phyloP scores from a whole-genome alignment of 2,113 vertebrate species.

The Takifugu flavidus region DNA sequence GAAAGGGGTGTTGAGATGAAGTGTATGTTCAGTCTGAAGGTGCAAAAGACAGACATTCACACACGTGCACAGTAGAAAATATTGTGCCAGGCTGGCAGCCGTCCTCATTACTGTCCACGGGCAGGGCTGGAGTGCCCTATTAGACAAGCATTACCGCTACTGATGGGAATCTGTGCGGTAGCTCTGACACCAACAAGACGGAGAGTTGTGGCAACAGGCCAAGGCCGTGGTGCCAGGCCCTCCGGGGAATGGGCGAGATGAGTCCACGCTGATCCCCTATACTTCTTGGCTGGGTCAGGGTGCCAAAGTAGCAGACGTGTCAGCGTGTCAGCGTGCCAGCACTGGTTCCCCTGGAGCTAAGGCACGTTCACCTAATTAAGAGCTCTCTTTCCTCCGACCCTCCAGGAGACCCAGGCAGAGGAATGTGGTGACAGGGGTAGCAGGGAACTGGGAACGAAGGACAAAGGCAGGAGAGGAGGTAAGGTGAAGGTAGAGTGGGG shows the following conservation, averaged over 20 bases:
- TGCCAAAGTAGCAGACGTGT: slow-evolving; percentile 33
- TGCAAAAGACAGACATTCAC: slow-evolving; percentile 26
- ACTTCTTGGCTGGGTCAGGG: slow-evolving; percentile 38
- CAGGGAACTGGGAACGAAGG: slow-evolving; percentile 16
- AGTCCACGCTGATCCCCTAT: slow-evolving; percentile 33
- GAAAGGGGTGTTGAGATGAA: not conserved
- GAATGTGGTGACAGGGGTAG: slow-evolving; percentile 42
- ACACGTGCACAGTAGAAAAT: slow-evolving; percentile 12
- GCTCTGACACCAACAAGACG: slow-evolving; percentile 56
- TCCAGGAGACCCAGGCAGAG: slow-evolving; percentile 42
- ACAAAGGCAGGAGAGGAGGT: slow-evolving; percentile 14
- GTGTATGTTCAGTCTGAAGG: slow-evolving; percentile 17
- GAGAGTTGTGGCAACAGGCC: slow-evolving; percentile 46
- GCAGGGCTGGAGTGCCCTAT: slow-evolving; percentile 49
- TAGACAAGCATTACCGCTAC: slow-evolving; percentile 54
- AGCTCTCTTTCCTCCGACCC: slow-evolving; percentile 43
- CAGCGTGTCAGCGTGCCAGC: slow-evolving; percentile 40
- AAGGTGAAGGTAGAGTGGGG: slow-evolving; percentile 8
- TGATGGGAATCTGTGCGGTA: slow-evolving; percentile 54
- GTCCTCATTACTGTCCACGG: slow-evolving; percentile 53
- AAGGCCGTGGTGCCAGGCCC: slow-evolving; percentile 36
- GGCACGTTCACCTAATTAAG: slow-evolving; percentile 71
- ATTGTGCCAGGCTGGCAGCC: slow-evolving; percentile 48
- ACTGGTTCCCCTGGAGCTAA: slow-evolving; percentile 49
- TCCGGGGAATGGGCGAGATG: slow-evolving; percentile 48